These are phyloP conservation scores for Ophraella communa DNA, from an alignment of 2,888 invertebrate genomes.

Conservation along the genomic window DNA sequence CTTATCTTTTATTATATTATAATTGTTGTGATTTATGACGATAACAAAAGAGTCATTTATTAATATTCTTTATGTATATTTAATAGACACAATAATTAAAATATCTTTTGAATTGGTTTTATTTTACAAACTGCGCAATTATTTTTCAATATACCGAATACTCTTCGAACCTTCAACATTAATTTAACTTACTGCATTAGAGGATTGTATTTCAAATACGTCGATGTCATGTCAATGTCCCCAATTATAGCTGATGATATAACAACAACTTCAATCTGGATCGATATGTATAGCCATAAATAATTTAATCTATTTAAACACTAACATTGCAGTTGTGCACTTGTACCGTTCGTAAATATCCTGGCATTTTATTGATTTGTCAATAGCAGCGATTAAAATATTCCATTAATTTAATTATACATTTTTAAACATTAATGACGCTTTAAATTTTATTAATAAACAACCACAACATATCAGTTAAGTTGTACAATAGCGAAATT, in stretches of 20 bases:
- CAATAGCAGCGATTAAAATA: not conserved
- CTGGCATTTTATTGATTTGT: not conserved
- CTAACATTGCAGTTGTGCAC: not conserved
- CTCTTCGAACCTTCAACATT: not conserved
- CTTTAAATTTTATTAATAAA: too few species aligned
- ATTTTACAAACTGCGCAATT: not conserved
- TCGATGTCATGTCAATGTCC: constrained; percentile 7
- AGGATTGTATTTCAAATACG: not conserved
- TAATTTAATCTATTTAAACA: constrained; percentile 1
- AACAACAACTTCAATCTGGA: constrained; percentile 3
- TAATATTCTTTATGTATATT: too few species aligned
- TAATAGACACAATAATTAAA: too few species aligned
- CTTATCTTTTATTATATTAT: too few species aligned
- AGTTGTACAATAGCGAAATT: too few species aligned
- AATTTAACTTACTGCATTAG: not conserved
- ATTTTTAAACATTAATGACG: too few species aligned
- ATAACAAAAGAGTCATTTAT: too few species aligned
- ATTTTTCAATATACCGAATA: not conserved
- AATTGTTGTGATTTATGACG: too few species aligned
- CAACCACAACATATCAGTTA: too few species aligned
- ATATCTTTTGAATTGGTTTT: too few species aligned
- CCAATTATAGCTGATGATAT: constrained; percentile 2
- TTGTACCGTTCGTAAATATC: not conserved
- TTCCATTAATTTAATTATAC: too few species aligned
- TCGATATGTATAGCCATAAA: constrained; percentile 1